A percentile compares a stretch with the other conserved stretches of the same genome.
Evolutionary conservation across 2,888 invertebrate genomes (phyloP).

Genomic region (Nebria brevicollis): DNA sequence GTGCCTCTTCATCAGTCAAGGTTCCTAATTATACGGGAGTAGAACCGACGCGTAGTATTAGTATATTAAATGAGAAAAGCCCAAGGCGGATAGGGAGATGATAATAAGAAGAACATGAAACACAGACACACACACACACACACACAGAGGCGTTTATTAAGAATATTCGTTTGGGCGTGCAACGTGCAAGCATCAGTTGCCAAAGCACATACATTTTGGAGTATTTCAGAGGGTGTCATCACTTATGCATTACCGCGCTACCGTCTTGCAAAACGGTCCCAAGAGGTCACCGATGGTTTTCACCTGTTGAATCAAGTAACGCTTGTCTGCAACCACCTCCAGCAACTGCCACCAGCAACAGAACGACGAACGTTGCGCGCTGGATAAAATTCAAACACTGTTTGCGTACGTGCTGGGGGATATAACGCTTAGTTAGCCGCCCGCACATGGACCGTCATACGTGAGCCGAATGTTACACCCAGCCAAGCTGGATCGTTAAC

Average conservation of each 20-base stretch:
- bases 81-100: neutral
- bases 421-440: slow-evolving; percentile 47
- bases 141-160: neutral
- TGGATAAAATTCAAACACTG: slow-evolving; percentile 45
- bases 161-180: neutral
- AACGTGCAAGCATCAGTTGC: slow-evolving; percentile 41
- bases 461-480: slow-evolving; percentile 37
- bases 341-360: slow-evolving; percentile 40
- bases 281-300: slow-evolving; percentile 59
- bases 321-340: neutral
- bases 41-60: neutral
- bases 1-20: neutral
- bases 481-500: slow-evolving; percentile 14
- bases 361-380: slow-evolving; percentile 44
- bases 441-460: slow-evolving; percentile 37
- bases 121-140: neutral
- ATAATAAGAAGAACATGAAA: neutral
- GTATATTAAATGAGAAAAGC: neutral
- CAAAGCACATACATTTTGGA: slow-evolving; percentile 53
- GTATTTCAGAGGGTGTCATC: slow-evolving; percentile 65
- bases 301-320: slow-evolving; percentile 59
- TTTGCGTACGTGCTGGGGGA: slow-evolving; percentile 22
- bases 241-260: slow-evolving; percentile 71
- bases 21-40: neutral
- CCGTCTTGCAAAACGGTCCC: slow-evolving; percentile 67